phyloP scores from a whole-genome alignment of 2,113 vertebrate genomes.

The Phalacrocorax brasilianus region DNA sequence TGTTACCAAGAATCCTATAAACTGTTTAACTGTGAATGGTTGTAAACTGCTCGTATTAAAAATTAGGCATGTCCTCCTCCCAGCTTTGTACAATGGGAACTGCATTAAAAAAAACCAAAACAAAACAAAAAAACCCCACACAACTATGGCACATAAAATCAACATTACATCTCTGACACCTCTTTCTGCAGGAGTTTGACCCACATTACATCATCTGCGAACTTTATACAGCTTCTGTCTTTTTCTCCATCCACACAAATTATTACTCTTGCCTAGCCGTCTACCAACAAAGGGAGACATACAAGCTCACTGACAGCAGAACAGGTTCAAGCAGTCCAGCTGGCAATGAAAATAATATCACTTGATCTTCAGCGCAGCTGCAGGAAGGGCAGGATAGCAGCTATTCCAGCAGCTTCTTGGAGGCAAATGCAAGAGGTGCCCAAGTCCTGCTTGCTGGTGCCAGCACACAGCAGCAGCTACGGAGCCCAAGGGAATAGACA shows the following conservation, averaged over 20 bases:
- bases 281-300: background rate
- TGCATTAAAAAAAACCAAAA: background rate
- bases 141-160: conserved; percentile 43
- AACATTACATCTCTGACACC: conserved; percentile 7
- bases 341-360: background rate
- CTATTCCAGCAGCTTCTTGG: background rate
- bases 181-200: conserved; percentile 16
- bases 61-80: conserved; percentile 51
- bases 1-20: conserved; percentile 73
- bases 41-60: conserved; percentile 75
- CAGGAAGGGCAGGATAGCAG: background rate
- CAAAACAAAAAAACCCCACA: background rate
- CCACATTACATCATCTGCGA: background rate
- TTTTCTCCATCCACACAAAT: background rate
- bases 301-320: background rate
- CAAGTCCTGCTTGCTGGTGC: background rate
- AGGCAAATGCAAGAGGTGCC: background rate
- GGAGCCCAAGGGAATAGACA: background rate
- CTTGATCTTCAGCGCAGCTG: background rate
- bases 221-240: background rate
- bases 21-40: conserved; percentile 66
- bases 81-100: background rate
- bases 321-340: background rate
- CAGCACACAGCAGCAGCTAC: background rate
- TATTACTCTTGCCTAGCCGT: background rate